These are phyloP conservation scores for Spilosoma lubricipeda DNA, from an alignment of 2,888 invertebrate genomes.

Conservation along the genomic window DNA sequence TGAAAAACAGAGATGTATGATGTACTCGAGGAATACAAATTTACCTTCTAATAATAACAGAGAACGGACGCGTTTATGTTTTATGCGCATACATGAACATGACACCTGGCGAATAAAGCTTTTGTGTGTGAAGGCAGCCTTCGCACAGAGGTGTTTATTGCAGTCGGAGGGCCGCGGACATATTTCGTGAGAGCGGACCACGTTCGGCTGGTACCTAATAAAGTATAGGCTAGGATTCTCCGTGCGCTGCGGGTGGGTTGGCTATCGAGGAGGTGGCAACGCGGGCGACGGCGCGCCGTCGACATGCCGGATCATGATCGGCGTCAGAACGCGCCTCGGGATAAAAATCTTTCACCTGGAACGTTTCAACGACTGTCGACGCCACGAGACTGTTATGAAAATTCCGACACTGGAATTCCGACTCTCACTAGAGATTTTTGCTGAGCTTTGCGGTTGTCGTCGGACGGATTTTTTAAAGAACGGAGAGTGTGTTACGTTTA, in stretches of 20 bases:
- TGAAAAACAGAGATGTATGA: constrained; percentile 13
- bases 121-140: constrained; percentile 66
- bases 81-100: constrained; percentile 66
- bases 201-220: constrained; percentile 68
- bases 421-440: constrained; percentile 83
- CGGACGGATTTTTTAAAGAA: constrained; percentile 80
- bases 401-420: constrained; percentile 81
- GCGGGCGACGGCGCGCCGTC: constrained; percentile 38
- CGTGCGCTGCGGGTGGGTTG: constrained; percentile 45
- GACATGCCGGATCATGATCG: constrained; percentile 62
- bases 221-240: constrained; percentile 66
- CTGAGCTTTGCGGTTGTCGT: constrained; percentile 82
- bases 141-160: constrained; percentile 70
- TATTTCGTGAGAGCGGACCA: constrained; percentile 64
- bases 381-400: constrained; percentile 81
- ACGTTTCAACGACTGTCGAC: constrained; percentile 69
- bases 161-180: constrained; percentile 66
- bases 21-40: constrained; percentile 41
- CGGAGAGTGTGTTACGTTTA: constrained; percentile 80
- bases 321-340: constrained; percentile 65
- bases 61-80: constrained; percentile 62
- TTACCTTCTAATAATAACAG: constrained; percentile 58
- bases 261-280: constrained; percentile 36
- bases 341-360: constrained; percentile 77
- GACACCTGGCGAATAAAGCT: constrained; percentile 73